Evolutionary conservation across 2,888 invertebrate species (phyloP), one percentile per base, ranked within the genome.

Genomic region (Melipona bicolor): DNA sequence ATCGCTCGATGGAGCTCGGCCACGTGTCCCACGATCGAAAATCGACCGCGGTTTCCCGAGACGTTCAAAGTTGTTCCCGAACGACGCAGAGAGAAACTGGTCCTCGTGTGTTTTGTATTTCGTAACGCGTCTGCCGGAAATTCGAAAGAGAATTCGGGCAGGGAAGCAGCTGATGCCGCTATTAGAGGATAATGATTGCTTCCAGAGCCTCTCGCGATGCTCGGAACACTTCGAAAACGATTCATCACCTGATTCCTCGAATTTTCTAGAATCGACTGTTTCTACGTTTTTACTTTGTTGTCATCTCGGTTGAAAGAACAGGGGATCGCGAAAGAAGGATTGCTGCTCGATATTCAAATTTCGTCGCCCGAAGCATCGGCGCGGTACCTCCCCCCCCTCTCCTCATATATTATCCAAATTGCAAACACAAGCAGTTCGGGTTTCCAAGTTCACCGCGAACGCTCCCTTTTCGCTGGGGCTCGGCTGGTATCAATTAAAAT

Each of bases 1-100:
- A 86, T 86, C 83, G 84, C 69, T 82, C 81, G 86, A 75, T 76
- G 79, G 64, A 24, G 56, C 65, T 43, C 43, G 64, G 73, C 76
- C 86, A 79, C 81, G 86, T 79, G 88, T 84, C 82, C 82, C 65
- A 67, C 78, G 80, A 77, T 77, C 69, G 75, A 85, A 87, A 81
- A 81, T 87, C 79, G 81, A 70, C 24, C 74, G 21, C 52, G 19
- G 15, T 61, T 65, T 43, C 50, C 43, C 70, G 21, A 1, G 0
- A 3, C 2, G n/a, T 13, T 5, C 24, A 21, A 36, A 3, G 24
- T 11, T 19, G 36, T 65, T 21, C 13, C 36, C 74, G 36, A 73
- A 64, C 50, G 0, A 4, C 32, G 32, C 52, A n/a, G 32, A 13
- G 15, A 6, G 50, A 9, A 3, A 27, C 0, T 15, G 32, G 4